These are phyloP conservation scores for Malthinus seriepunctatus DNA, from an alignment of 2,888 invertebrate species.

Conservation along the genomic window DNA sequence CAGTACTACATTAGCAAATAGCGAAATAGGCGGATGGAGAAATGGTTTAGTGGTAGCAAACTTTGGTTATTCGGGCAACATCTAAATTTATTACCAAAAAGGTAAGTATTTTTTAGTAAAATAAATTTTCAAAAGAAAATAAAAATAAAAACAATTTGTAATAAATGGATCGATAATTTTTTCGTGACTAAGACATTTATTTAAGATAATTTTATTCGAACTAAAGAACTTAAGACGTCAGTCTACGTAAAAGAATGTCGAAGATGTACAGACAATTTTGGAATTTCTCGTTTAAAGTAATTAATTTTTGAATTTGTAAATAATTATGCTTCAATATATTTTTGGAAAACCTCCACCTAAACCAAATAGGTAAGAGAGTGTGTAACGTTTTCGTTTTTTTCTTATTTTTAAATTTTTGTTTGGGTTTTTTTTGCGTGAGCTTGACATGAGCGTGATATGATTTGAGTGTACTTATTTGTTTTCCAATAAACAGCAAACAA, in stretches of 20 bases:
- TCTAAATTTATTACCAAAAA: conserved; percentile 80
- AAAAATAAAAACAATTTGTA: not conserved
- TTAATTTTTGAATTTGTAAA: not conserved
- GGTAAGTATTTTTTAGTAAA: conserved; percentile 59
- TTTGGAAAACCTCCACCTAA: conserved; percentile 12
- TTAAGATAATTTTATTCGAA: conserved; percentile 2
- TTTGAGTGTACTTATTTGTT: too few species aligned
- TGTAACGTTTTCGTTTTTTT: not conserved
- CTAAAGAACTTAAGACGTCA: not conserved
- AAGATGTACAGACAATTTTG: too few species aligned
- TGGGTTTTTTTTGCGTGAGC: too few species aligned
- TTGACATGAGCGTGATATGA: too few species aligned
- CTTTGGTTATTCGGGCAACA: conserved; percentile 90
- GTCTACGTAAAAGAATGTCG: too few species aligned
- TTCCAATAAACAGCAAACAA: too few species aligned
- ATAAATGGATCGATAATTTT: not conserved
- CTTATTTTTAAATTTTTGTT: too few species aligned
- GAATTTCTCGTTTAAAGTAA: too few species aligned
- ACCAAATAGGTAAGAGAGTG: conserved; percentile 18
- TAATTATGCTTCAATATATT: conserved; percentile 17
- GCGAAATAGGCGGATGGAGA: conserved; percentile 68
- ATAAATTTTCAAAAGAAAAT: not conserved
- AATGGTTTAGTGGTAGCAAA: conserved; percentile 90
- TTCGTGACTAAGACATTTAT: conserved; percentile 3
- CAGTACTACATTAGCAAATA: conserved; percentile 12